phyloP scores from a whole-genome alignment of 2,888 invertebrate species.

The Macaria notata region DNA sequence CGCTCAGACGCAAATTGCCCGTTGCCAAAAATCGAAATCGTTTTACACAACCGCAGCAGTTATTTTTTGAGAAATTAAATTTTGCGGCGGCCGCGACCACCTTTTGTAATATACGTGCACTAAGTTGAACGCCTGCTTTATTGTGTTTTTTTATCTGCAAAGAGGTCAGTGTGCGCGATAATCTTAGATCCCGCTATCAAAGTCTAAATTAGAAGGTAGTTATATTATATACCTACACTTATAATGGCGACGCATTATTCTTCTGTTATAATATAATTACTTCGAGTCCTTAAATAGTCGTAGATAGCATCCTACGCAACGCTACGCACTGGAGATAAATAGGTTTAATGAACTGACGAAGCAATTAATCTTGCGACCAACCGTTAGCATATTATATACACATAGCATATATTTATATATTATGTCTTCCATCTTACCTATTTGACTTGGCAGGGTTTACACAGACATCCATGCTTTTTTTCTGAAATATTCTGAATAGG shows the following conservation, averaged over 20 bases:
- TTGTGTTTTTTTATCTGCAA: constrained; percentile 54
- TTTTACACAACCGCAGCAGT: constrained; percentile 39
- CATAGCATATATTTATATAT: no score
- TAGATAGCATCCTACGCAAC: constrained; percentile 50
- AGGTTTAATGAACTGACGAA: constrained; percentile 46
- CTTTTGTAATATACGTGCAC: constrained; percentile 52
- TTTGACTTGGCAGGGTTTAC: no score
- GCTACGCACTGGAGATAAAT: constrained; percentile 48
- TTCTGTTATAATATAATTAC: constrained; percentile 46
- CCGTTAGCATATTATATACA: constrained; percentile 11
- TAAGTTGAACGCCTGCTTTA: constrained; percentile 63
- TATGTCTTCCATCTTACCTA: no score
- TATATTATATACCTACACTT: constrained; percentile 31
- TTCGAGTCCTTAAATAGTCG: constrained; percentile 49
- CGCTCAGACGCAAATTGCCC: constrained; percentile 52
- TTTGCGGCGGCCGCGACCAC: constrained; percentile 40
- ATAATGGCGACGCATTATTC: constrained; percentile 37
- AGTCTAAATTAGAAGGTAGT: constrained; percentile 44
- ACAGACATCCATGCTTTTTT: no score
- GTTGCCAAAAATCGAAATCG: constrained; percentile 62
- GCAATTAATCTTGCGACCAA: constrained; percentile 11
- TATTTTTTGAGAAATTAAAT: constrained; percentile 38
- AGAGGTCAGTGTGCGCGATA: constrained; percentile 45
- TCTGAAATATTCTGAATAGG: no score
- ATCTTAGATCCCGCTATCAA: constrained; percentile 45